These are phyloP conservation scores for Drosophila yakuba DNA, from an alignment of 1,140 invertebrate genomes.

Conservation along the genomic window DNA sequence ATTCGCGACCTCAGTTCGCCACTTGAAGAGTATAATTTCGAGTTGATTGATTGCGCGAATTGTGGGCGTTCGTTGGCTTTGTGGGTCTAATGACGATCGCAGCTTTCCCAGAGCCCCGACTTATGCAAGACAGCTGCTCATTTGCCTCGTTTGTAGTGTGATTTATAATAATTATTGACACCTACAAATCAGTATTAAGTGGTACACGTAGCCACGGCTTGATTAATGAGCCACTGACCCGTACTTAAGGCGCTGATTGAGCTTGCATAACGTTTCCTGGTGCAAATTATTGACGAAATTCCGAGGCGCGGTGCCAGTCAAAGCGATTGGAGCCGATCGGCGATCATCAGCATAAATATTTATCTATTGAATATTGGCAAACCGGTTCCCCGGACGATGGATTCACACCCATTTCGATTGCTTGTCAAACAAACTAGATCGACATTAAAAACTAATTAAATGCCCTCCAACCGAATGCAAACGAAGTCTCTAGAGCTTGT, in stretches of 20 bases:
- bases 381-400: slow-evolving; percentile 31
- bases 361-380: slow-evolving; percentile 46
- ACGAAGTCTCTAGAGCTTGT: slow-evolving; percentile 18
- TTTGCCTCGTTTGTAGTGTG: slow-evolving; percentile 70
- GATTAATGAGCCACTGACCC: slow-evolving; percentile 60
- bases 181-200: slow-evolving; percentile 71
- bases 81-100: slow-evolving; percentile 38
- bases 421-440: slow-evolving; percentile 80
- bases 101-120: slow-evolving; percentile 36
- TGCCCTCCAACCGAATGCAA: slow-evolving; percentile 54
- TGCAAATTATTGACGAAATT: neutral
- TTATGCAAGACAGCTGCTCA: slow-evolving; percentile 45
- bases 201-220: slow-evolving; percentile 31
- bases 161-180: slow-evolving; percentile 79
- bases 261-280: slow-evolving; percentile 64
- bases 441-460: slow-evolving; percentile 83
- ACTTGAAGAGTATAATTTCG: slow-evolving; percentile 46
- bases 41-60: slow-evolving; percentile 68
- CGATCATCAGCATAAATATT: slow-evolving; percentile 48
- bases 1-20: slow-evolving; percentile 3
- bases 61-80: slow-evolving; percentile 60
- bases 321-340: slow-evolving; percentile 17
- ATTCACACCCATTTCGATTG: slow-evolving; percentile 66
- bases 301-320: slow-evolving; percentile 39
- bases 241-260: slow-evolving; percentile 31